Evolutionary conservation across 2,797 vertebrate species (phyloP).

Genomic region (Catharus ustulatus): DNA sequence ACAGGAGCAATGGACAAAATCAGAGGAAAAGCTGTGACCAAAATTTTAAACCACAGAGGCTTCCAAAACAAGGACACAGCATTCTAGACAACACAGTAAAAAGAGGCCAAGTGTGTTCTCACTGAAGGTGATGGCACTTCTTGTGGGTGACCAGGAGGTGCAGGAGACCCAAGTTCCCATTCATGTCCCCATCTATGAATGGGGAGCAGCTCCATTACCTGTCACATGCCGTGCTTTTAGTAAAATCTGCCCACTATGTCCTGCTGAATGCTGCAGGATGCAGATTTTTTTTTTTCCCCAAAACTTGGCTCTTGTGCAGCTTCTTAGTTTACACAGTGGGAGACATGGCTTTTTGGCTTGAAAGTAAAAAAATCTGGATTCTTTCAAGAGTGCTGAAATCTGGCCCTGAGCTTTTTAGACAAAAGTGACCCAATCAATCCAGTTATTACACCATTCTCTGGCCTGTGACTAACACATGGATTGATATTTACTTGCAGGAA

Average conservation of each 20-base stretch:
- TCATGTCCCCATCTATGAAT: rapidly evolving
- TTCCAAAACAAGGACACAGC: neutral
- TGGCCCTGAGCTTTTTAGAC: neutral
- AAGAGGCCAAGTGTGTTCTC: neutral
- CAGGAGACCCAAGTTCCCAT: neutral
- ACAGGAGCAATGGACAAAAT: neutral
- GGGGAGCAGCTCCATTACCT: rapidly evolving
- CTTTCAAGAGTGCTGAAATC: neutral
- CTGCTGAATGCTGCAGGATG: neutral
- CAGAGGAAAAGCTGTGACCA: neutral
- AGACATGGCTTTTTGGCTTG: neutral
- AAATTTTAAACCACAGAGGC: neutral
- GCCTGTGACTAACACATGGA: neutral
- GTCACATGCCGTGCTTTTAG: neutral
- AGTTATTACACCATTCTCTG: neutral
- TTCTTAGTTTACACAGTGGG: neutral
- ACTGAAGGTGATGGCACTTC: neutral
- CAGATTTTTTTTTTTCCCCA: neutral
- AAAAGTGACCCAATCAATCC: neutral
- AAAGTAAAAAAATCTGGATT: neutral
- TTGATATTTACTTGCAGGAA: neutral
- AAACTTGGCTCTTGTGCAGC: neutral
- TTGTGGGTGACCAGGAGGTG: neutral
- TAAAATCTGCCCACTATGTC: neutral
- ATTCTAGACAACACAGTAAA: neutral